These are phyloP conservation scores for Epirrhoe tristata DNA, from an alignment of 2,888 invertebrate species.

Conservation along the genomic window DNA sequence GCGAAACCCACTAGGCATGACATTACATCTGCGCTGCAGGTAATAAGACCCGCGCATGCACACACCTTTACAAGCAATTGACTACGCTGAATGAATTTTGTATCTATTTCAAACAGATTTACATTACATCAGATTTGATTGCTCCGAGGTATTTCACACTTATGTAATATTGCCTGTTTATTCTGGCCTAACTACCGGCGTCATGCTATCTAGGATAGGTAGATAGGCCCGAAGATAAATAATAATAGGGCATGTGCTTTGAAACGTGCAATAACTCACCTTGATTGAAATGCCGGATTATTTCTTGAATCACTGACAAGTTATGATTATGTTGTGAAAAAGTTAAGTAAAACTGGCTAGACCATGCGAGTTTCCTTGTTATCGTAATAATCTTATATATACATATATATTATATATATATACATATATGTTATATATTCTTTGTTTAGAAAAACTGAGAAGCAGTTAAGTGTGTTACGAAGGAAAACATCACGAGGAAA, in stretches of 20 bases:
- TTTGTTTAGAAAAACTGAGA: too few species aligned
- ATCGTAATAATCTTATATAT: not conserved
- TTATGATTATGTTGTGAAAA: not conserved
- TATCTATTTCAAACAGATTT: slow-evolving; percentile 44
- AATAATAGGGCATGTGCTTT: slow-evolving; percentile 37
- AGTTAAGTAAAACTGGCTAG: not conserved
- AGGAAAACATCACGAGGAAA: too few species aligned
- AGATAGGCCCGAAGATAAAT: slow-evolving; percentile 30
- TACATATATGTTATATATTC: too few species aligned
- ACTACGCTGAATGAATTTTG: slow-evolving; percentile 34
- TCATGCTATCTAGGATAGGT: slow-evolving; percentile 31
- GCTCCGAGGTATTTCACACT: slow-evolving; percentile 33
- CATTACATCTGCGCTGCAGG: not conserved
- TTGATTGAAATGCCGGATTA: slow-evolving; percentile 16
- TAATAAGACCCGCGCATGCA: slow-evolving; percentile 8
- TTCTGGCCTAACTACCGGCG: slow-evolving; percentile 29
- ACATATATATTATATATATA: too few species aligned
- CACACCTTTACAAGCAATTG: slow-evolving; percentile 31
- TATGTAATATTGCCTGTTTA: slow-evolving; percentile 38
- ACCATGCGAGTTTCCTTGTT: not conserved
- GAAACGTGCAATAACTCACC: slow-evolving; percentile 22
- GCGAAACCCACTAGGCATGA: not conserved
- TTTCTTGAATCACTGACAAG: slow-evolving; percentile 25
- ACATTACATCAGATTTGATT: slow-evolving; percentile 37
- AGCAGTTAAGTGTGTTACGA: too few species aligned